These are phyloP conservation scores for Oreochromis aureus DNA, from an alignment of 2,113 vertebrate genomes.

Conservation along the genomic window DNA sequence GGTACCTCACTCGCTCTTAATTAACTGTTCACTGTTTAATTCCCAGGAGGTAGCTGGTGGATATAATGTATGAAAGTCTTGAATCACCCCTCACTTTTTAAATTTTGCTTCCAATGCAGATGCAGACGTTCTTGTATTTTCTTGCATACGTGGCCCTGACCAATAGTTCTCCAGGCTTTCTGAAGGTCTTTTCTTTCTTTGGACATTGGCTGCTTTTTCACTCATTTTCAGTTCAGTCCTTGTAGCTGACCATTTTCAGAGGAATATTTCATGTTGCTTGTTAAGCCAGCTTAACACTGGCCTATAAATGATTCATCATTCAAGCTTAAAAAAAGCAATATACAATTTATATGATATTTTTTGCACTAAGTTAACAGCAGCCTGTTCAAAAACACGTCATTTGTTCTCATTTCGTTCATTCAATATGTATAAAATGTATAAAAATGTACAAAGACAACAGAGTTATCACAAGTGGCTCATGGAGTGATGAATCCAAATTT, in stretches of 20 bases:
- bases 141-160: background rate
- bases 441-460: background rate
- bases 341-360: background rate
- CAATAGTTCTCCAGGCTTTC: background rate
- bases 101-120: background rate
- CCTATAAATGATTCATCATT: background rate
- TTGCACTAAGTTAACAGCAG: background rate
- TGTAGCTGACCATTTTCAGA: background rate
- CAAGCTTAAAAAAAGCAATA: background rate
- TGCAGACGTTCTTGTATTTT: background rate
- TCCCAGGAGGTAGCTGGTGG: background rate
- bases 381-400: background rate
- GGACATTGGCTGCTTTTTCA: background rate
- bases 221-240: background rate
- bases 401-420: background rate
- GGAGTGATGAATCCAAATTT: background rate
- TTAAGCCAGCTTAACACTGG: background rate
- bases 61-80: background rate
- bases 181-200: background rate
- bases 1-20: background rate
- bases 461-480: background rate
- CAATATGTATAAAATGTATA: background rate
- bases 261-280: background rate
- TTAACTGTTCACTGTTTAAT: background rate
- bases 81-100: background rate